phyloP scores from a whole-genome alignment of 2,797 vertebrate genomes.

The Geotrypetes seraphini region DNA sequence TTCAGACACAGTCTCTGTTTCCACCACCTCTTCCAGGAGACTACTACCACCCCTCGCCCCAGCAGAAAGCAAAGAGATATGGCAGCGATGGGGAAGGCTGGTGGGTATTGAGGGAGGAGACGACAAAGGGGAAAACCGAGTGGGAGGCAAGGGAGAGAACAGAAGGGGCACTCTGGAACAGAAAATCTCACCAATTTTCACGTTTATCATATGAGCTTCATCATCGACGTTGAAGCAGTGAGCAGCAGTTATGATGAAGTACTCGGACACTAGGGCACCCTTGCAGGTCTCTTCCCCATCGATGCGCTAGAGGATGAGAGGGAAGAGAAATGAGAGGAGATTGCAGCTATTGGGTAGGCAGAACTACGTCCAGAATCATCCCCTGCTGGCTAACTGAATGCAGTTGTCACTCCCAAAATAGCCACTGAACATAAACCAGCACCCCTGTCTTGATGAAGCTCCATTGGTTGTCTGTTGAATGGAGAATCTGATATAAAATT shows the following conservation, averaged over 20 bases:
- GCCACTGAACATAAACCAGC: too few relatives aligned
- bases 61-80: too few relatives aligned
- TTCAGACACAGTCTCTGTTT: too few relatives aligned
- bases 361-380: fast-evolving
- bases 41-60: not conserved
- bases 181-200: conserved; percentile 22
- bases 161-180: not conserved
- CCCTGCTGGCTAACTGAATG: not conserved
- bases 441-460: too few relatives aligned
- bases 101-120: not conserved
- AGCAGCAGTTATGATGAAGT: conserved; percentile 69
- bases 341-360: not conserved
- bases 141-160: not conserved
- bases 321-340: not conserved
- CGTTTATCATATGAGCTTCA: conserved; percentile 8
- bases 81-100: not conserved
- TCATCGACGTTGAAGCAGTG: conserved; percentile 62
- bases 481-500: too few relatives aligned
- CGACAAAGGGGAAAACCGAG: not conserved
- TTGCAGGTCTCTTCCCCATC: conserved; percentile 33
- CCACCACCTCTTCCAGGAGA: too few relatives aligned
- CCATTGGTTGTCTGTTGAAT: too few relatives aligned
- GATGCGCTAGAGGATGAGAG: conserved; percentile 9
- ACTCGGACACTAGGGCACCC: conserved; percentile 61
- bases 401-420: not conserved